Evolutionary conservation across 2,113 vertebrate species (phyloP), one percentile per base, ranked within the genome.

Genomic region (Takifugu flavidus): DNA sequence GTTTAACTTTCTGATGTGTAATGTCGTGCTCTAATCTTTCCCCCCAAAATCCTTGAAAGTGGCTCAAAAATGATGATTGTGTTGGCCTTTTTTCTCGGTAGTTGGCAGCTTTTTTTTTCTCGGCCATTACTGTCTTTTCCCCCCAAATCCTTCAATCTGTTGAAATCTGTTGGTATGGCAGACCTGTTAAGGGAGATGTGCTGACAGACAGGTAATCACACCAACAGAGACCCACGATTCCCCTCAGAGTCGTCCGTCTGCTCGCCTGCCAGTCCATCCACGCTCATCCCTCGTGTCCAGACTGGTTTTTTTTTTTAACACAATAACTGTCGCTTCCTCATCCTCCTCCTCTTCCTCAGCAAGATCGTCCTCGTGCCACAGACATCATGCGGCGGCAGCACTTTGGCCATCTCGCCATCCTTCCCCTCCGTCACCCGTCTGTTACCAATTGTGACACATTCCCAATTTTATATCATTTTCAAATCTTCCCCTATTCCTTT

Each of bases 171-270:
- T 39, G 34, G 34, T 11, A 39, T 10, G 34, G 34, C 34, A 13
- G 14, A 15, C 44, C 14, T 4, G 14, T 45, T 45, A 4, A 45
- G 44, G 44, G 8, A 45, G 20, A 45, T 14, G 44, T 45, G 1
- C 44, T 45, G 44, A 45, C 44, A 14, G 44, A 45, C 3, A 45
- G 1, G 44, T 15, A 45, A 45, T 45, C 13, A 45, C 13, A 15
- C 44, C 44, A 14, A 15, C 13, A 6, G 44, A 45, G 44, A 45
- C 44, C 44, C 2, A 4, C 13, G 11, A 15, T 1, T 45, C 14
- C 44, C 44, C 65, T 74, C 1, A 65, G 71, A 65, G 57, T 53
- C 42, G 50, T 53, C 69, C 59, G 68, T 64, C 79, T 64, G 59
- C 39, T 42, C 4, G 6, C 44, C 50, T 20, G 56, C 45, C 72